Conservation (phyloP, 1,140 invertebrate species). For the Plectus sambesii region DNA sequence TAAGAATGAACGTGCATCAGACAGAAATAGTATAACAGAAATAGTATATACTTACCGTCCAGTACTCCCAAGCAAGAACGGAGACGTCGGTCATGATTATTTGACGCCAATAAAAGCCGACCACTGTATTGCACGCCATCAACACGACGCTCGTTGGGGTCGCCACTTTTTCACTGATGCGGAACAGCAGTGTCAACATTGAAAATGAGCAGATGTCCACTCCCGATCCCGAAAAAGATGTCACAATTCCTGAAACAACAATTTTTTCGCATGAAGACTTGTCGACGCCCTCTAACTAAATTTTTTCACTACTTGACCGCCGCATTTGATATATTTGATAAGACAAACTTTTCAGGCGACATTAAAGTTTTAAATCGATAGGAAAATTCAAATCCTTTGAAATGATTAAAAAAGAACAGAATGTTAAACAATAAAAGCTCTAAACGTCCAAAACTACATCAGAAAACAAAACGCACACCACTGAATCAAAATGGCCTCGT, state of each 20-base stretch:
- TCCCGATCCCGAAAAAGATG: constrained; percentile 25
- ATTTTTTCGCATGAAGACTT: constrained; percentile 11
- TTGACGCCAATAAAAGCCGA: constrained; percentile 41
- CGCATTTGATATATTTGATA: no score
- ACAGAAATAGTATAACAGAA: no score
- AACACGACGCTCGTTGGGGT: constrained; percentile 34
- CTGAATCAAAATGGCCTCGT: no score
- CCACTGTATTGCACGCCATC: constrained; percentile 31
- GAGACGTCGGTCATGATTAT: constrained; percentile 41
- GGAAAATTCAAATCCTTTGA: background rate
- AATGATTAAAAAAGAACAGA: constrained; percentile 23
- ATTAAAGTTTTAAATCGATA: background rate
- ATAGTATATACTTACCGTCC: constrained; percentile 13
- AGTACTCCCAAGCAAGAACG: constrained; percentile 39
- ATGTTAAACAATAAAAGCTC: no score
- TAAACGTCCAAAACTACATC: no score
- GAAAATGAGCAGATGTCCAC: constrained; percentile 27
- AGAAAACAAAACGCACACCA: no score
- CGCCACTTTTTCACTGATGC: constrained; percentile 33
- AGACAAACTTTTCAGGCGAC: no score
- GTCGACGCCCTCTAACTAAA: constrained; percentile 16
- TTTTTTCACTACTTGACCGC: no score
- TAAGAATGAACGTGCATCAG: no score
- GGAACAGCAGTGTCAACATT: constrained; percentile 27
- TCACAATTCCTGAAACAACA: constrained; percentile 29